These are phyloP conservation scores for Acrossocheilus fasciatus DNA, from an alignment of 2,797 vertebrate species.

Conservation along the genomic window DNA sequence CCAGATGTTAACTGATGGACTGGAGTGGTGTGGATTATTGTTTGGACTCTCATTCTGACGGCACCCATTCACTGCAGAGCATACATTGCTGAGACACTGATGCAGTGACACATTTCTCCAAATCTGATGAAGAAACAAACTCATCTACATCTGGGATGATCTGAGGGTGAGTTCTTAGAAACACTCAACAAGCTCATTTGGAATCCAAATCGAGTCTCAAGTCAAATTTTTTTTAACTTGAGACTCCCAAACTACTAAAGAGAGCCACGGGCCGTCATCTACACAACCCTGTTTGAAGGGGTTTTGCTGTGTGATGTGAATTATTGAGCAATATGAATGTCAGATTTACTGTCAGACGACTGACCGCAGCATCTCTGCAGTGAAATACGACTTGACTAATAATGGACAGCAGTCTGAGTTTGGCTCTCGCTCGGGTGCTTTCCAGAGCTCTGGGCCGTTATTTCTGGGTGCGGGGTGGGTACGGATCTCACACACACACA, in stretches of 20 bases:
- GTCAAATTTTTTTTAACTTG: too few species aligned
- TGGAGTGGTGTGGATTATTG: not conserved
- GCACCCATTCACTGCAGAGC: too few species aligned
- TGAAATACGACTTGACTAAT: conserved; percentile 16
- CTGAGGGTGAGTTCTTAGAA: not conserved
- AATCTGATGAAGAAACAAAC: not conserved
- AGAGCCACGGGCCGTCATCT: not conserved
- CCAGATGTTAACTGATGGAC: not conserved
- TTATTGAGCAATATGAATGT: not conserved
- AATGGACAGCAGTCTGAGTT: conserved; percentile 4
- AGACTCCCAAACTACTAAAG: not conserved
- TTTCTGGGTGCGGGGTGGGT: not conserved
- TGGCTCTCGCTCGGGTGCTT: conserved; percentile 11
- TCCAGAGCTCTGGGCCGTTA: not conserved
- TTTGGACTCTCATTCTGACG: too few species aligned
- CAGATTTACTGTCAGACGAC: not conserved
- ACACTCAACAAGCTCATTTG: too few species aligned
- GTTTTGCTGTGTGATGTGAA: not conserved
- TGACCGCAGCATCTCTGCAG: not conserved
- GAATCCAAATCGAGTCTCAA: too few species aligned
- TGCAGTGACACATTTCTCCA: too few species aligned
- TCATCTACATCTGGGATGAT: not conserved
- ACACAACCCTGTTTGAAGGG: not conserved
- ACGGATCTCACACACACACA: not conserved
- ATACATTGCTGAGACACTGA: too few species aligned